Evolutionary conservation across 1,140 invertebrate species (phyloP).

Genomic region (Drosophila littoralis): DNA sequence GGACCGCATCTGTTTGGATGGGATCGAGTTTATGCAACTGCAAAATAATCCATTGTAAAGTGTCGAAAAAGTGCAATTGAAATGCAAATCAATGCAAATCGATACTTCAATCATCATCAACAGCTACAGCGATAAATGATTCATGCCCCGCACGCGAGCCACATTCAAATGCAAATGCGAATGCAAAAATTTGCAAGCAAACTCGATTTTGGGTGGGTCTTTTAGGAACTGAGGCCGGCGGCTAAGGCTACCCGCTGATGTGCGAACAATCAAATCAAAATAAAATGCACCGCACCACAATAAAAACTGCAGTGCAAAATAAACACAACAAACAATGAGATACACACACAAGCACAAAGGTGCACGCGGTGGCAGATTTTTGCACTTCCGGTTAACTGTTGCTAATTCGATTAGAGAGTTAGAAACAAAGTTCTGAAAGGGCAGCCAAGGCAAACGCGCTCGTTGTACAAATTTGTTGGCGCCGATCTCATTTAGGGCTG

Average conservation of each 20-base stretch:
- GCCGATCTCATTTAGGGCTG: constrained; percentile 59
- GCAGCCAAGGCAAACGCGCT: not conserved
- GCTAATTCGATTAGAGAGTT: constrained; percentile 80
- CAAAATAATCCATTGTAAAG: constrained; percentile 81
- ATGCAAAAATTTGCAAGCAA: constrained; percentile 52
- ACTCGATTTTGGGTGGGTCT: constrained; percentile 34
- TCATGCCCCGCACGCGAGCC: constrained; percentile 75
- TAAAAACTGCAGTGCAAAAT: constrained; percentile 49
- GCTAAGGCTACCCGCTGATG: constrained; percentile 55
- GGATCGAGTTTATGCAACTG: constrained; percentile 49
- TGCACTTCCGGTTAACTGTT: constrained; percentile 77
- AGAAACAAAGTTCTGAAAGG: constrained; percentile 5
- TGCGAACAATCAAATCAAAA: constrained; percentile 77
- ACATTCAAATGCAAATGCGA: constrained; percentile 73
- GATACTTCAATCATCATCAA: constrained; percentile 78
- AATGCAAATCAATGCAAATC: constrained; percentile 82
- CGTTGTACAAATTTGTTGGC: constrained; percentile 52
- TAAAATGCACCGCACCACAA: constrained; percentile 67
- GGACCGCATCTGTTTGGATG: constrained; percentile 12
- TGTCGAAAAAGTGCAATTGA: constrained; percentile 81
- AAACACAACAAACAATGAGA: constrained; percentile 44
- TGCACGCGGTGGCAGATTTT: constrained; percentile 58
- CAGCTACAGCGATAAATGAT: constrained; percentile 64
- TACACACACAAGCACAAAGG: constrained; percentile 18
- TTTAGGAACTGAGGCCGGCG: constrained; percentile 12